These are phyloP conservation scores for Phaedon cochleariae DNA, from an alignment of 2,888 invertebrate genomes.

Conservation along the genomic window DNA sequence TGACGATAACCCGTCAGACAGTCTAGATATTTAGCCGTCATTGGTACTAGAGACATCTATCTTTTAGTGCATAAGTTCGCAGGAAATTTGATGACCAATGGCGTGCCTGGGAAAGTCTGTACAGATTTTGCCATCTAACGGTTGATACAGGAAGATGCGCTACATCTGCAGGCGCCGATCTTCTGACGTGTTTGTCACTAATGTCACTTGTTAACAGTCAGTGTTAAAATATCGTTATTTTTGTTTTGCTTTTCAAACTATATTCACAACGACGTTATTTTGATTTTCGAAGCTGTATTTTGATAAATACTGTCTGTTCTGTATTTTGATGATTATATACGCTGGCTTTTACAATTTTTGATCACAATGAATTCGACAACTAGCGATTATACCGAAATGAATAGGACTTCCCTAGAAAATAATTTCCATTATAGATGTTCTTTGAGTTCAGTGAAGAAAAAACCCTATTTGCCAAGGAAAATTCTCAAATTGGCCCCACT, in stretches of 20 bases:
- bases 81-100: too few species aligned
- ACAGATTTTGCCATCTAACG: too few species aligned
- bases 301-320: background rate
- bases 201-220: background rate
- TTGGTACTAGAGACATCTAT: too few species aligned
- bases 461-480: conserved; percentile 19
- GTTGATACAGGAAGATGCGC: too few species aligned
- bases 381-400: conserved; percentile 22
- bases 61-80: too few species aligned
- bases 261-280: background rate
- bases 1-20: too few species aligned
- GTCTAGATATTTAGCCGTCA: too few species aligned
- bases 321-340: background rate
- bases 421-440: conserved; percentile 12
- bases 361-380: conserved; percentile 28
- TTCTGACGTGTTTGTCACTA: too few species aligned
- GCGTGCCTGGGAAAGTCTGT: too few species aligned
- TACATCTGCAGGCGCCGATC: too few species aligned
- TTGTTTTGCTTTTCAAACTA: too few species aligned
- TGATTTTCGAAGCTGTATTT: background rate
- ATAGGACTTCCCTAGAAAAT: conserved; percentile 16
- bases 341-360: background rate
- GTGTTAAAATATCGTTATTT: too few species aligned
- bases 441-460: conserved; percentile 25
- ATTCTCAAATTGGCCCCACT: conserved; percentile 26